Conservation (phyloP, 2,888 invertebrate species). For the Odontomyia ornata region DNA sequence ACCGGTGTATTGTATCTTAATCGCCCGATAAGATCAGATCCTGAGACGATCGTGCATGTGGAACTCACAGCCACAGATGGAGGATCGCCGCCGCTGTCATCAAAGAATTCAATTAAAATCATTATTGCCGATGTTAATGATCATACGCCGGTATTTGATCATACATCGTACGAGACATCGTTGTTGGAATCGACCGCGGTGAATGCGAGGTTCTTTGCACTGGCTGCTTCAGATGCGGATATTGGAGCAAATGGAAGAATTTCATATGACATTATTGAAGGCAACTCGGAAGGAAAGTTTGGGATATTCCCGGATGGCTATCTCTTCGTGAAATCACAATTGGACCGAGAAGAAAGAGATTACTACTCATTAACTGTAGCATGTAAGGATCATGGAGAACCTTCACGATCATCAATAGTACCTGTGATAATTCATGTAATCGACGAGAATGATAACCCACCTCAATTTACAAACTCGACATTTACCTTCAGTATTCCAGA, state of each 20-base stretch:
- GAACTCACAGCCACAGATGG: slow-evolving; percentile 89
- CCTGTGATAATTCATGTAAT: slow-evolving; percentile 92
- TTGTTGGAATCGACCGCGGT: slow-evolving; percentile 89
- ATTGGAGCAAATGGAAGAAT: slow-evolving; percentile 82
- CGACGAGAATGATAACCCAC: slow-evolving; percentile 96
- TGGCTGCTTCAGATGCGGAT: slow-evolving; percentile 90
- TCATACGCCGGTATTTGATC: slow-evolving; percentile 93
- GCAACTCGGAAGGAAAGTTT: slow-evolving; percentile 86
- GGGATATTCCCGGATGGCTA: slow-evolving; percentile 96
- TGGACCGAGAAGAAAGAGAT: slow-evolving; percentile 91
- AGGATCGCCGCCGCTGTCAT: slow-evolving; percentile 77
- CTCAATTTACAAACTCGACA: slow-evolving; percentile 88
- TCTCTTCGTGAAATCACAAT: slow-evolving; percentile 82
- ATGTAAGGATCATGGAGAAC: slow-evolving; percentile 83
- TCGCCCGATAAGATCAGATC: slow-evolving; percentile 79
- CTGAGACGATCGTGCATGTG: slow-evolving; percentile 74
- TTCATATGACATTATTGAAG: slow-evolving; percentile 84
- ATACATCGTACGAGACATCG: slow-evolving; percentile 92
- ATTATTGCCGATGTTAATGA: slow-evolving; percentile 91
- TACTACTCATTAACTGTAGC: slow-evolving; percentile 89
- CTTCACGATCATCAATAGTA: slow-evolving; percentile 82
- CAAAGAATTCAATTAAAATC: slow-evolving; percentile 77
- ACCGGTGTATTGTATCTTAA: slow-evolving; percentile 91
- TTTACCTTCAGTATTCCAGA: slow-evolving; percentile 91
- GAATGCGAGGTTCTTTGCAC: slow-evolving; percentile 88